These are phyloP conservation scores for Alethe castanea DNA, from an alignment of 2,113 vertebrate genomes.

Conservation along the genomic window DNA sequence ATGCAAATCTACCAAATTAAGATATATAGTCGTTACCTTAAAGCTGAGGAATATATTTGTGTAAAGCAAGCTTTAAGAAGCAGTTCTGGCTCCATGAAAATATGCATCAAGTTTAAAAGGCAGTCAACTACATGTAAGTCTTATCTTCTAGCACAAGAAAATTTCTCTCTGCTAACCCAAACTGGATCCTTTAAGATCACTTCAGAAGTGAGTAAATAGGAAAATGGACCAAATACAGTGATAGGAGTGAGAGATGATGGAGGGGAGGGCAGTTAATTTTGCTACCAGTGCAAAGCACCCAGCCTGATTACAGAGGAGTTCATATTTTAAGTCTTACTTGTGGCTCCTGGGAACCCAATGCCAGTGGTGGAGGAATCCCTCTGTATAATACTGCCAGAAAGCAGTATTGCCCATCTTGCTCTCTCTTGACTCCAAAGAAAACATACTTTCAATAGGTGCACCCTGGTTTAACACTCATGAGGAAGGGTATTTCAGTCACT, in stretches of 20 bases:
- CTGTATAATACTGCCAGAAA: neutral
- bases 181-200: neutral
- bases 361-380: neutral
- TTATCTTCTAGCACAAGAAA: neutral
- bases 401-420: neutral
- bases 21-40: neutral
- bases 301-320: neutral
- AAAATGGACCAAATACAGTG: neutral
- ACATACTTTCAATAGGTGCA: neutral
- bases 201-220: neutral
- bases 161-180: neutral
- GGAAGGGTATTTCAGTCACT: neutral
- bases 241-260: neutral
- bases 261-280: neutral
- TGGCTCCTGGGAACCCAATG: neutral
- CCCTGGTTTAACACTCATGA: neutral
- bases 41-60: neutral
- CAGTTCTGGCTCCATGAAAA: neutral
- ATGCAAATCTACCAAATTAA: neutral
- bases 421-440: neutral
- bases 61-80: neutral
- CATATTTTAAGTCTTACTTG: neutral
- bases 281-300: neutral
- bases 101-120: neutral
- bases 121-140: neutral